Base-by-base conservation (phyloP, 2,797 vertebrate genomes). In the Peromyscus nudipes region DNA sequence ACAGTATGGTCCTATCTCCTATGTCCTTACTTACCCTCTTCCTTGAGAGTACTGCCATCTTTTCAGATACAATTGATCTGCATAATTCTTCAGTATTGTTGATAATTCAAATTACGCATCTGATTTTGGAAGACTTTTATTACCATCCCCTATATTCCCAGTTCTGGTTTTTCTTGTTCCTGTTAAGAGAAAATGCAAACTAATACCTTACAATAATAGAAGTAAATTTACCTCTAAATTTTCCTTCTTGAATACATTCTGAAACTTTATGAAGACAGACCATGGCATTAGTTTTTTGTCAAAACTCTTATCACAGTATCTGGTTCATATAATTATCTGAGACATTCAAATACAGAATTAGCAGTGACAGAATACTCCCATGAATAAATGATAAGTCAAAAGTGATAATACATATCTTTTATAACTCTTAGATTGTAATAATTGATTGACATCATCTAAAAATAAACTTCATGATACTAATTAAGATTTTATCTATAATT, bases 371-470 rank as follows among this genome's bases (percentile, higher is more conserved):
- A 84, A 52, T 84, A 16, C 0, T 37, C n/a, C 81, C 29, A 40
- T 80, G 71, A 96, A 93, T 75, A 81, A 93, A 92, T 23, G 46
- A 27, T 93, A 89, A 31, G 89, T 43, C 6, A 65, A 29, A 93
- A 81, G 8, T 79, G 43, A 82, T 49, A 64, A 88, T 29, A 91
- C 29, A 46, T 34, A 81, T 23, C 4, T 21, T 83, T 91, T 93
- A 83, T 49, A 97, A 93, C 6, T 23, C 1, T 77, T 73, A 57
- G 19, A 43, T 81, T n/a, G 6, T 71, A 94, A 21, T 40, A 46
- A 83, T 83, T 89, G n/a, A 57, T 52, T 92, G 9, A 55, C 94
- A 93, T 52, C 23, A 60, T 73, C 23, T 76, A 85, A 91, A 89
- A 75, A 34, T 85, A 57, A 85, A 34, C 52, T 31, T 29, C 10